Evolutionary conservation across 1,140 invertebrate species (phyloP), one percentile per base, ranked within the genome.

Genomic region (Lerema accius): DNA sequence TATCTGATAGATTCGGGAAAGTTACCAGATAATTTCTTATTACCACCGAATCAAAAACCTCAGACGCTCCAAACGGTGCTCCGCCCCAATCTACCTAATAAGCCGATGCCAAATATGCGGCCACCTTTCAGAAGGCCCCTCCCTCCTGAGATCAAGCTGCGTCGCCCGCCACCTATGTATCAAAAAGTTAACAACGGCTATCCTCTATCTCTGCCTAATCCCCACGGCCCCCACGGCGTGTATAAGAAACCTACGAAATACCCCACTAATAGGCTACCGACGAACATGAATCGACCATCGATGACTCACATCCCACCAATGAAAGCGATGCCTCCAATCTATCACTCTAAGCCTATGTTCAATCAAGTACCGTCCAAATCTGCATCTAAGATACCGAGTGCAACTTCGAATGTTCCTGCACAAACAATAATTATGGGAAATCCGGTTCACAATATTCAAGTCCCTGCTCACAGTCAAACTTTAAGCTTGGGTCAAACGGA

Each of bases 51-150:
- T 32, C 83, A 89, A 51, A 87, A 88, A 53, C 91, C 91, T 0
- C 77, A 91, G 42, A 92, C 91, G 1, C 65, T 92, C 23, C 91
- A 92, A 63, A 80, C 84, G 4, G 90, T 92, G 11, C 67, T 92
- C 67, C 76, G 87, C n/a, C 91, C 91, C 3, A 76, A 77, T 40
- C 66, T 73, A 0, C 74, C 68, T 7, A 76, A 74, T 50, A 86
- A 80, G 46, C 82, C 80, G 1, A 71, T 71, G 60, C 80, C 76
- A 53, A 78, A 78, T 56, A 80, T 78, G 61, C 73, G 83, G 63
- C 86, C 82, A 6, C 80, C 82, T 4, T 91, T 83, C 43, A 75
- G 88, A 23, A 78, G 89, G 45, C 89, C 90, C 6, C 64, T 69
- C 4, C 86, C 87, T 1, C 88, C 84, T 16, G 89, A 91, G 72